Base-by-base conservation (phyloP, 2,797 vertebrate genomes). In the Paguma larvata region DNA sequence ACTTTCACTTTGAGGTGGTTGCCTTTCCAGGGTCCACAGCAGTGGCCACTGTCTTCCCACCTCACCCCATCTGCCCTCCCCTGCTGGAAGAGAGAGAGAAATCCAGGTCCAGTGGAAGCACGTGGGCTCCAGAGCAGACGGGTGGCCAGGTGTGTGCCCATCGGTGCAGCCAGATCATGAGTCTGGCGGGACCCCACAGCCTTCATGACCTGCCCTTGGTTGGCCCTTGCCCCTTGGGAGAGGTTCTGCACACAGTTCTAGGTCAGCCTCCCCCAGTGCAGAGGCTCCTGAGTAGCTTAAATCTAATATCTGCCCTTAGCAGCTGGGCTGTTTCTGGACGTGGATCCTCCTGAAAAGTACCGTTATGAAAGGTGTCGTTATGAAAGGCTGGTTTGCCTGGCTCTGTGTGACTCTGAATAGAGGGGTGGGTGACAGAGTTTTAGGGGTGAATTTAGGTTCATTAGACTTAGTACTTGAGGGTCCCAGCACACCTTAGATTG, bases 71-170 rank as follows among this genome's bases (percentile, higher is more conserved):
- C 72, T 8, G 1, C 38, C 38, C 68, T 4, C 11, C 13, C 32
- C 56, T 6, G 18, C 68, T 89, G n/a, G 70, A 65, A 92, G 48
- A 94, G 59, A 94, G 59, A 73, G 34, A 82, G 18, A 41, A 88
- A 73, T 72, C 67, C 59, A 87, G 85, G 65, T 88, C n/a, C 62
- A 65, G n/a, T 51, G 83, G 89, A 85, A 96, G 34, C 83, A 53
- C 32, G 3, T 10, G 53, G 27, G 21, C n/a, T 38, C 41, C 67
- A 9, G 3, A 72, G 91, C 95, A 97, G 95, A 89, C 92, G 96
- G 83, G 75, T 85, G 73, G 48, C 91, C 85, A 95, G 94, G 72
- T 98, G 95, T 98, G 95, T 95, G 85, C 63, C 41, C 18, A 5
- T 77, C 51, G 15, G 18, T 32, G 73, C 34, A 70, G 94, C 85